These are phyloP conservation scores for Helicorthomorpha holstii DNA, from an alignment of 1,140 invertebrate species.

Conservation along the genomic window DNA sequence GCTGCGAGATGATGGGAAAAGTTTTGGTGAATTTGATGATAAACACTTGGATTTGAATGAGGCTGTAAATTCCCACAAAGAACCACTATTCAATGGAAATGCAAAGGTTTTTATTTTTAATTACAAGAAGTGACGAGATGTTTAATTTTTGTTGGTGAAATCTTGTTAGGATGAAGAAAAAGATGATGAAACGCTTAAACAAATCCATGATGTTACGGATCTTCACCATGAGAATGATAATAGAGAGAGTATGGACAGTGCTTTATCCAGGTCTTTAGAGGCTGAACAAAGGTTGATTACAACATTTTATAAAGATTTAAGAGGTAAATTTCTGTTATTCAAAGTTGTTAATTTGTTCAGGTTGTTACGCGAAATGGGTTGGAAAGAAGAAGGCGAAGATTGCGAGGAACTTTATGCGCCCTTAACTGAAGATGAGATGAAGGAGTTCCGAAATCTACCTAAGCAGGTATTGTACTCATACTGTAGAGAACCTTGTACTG, in stretches of 20 bases:
- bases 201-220: too few relatives aligned
- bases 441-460: constrained; percentile 22
- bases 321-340: too few relatives aligned
- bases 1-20: constrained; percentile 17
- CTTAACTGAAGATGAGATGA: constrained; percentile 26
- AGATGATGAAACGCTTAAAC: too few relatives aligned
- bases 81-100: too few relatives aligned
- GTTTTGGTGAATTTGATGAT: background rate
- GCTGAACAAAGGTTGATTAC: constrained; percentile 26
- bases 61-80: too few relatives aligned
- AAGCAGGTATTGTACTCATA: constrained; percentile 18
- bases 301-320: too few relatives aligned
- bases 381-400: constrained; percentile 21
- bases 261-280: constrained; percentile 24
- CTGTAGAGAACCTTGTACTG: background rate
- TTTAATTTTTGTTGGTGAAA: too few relatives aligned
- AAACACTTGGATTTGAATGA: too few relatives aligned
- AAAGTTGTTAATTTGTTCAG: too few relatives aligned
- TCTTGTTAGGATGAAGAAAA: too few relatives aligned
- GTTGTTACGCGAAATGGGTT: constrained; percentile 26
- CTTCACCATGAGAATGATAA: background rate
- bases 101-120: too few relatives aligned
- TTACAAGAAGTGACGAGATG: too few relatives aligned
- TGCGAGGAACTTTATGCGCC: constrained; percentile 25
- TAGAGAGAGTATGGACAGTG: background rate